A percentile compares a stretch with the other conserved stretches of the same genome.
These are phyloP conservation scores for Sebastiscus albofasciatus DNA, from an alignment of 2,797 vertebrate genomes.

Conservation along the genomic window DNA sequence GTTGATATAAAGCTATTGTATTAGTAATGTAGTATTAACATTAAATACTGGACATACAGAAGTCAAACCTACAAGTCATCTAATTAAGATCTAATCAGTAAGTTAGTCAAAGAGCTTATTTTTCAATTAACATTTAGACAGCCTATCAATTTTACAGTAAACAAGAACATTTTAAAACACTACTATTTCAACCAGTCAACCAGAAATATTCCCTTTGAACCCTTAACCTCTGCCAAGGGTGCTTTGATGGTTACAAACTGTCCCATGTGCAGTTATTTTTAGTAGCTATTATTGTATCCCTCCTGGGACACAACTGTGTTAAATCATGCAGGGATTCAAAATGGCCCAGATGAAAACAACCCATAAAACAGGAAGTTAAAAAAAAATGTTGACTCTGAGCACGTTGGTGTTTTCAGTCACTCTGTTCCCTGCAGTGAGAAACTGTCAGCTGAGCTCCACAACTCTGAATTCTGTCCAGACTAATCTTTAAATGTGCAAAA, in stretches of 20 bases:
- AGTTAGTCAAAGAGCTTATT: not conserved
- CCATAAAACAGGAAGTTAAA: conserved; percentile 4
- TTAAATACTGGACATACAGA: not conserved
- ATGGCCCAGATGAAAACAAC: conserved; percentile 1
- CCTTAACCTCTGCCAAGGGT: not conserved
- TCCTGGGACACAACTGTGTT: conserved; percentile 9
- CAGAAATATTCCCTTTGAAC: not conserved
- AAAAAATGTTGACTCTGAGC: not conserved
- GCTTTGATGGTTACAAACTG: not conserved
- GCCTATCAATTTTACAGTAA: not conserved
- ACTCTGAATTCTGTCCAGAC: not conserved
- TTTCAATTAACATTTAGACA: not conserved
- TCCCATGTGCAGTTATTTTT: conserved; percentile 5
- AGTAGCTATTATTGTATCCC: conserved; percentile 6
- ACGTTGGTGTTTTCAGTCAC: not conserved
- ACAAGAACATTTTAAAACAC: not conserved
- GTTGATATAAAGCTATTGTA: not conserved
- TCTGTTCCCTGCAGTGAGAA: not conserved
- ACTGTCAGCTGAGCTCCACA: not conserved
- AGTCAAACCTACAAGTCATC: not conserved
- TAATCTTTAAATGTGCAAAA: conserved; percentile 3
- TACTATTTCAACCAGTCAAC: not conserved
- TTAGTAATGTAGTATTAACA: not conserved
- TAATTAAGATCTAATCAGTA: not conserved
- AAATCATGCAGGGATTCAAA: conserved; percentile 36